Conservation (phyloP, 2,113 vertebrate genomes). For the Leiothrix lutea region DNA sequence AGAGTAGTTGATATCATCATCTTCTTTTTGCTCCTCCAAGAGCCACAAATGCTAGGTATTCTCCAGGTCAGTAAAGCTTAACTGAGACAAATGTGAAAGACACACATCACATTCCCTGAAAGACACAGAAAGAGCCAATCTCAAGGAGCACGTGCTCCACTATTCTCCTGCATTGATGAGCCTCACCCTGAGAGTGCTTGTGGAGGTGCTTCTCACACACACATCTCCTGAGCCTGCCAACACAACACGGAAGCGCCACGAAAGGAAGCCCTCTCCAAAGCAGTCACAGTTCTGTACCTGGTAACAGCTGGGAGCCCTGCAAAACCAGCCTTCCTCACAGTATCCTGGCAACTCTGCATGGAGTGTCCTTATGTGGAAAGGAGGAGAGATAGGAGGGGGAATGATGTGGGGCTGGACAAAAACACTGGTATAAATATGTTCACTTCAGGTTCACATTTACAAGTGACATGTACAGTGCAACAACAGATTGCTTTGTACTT, state of each 20-base stretch:
- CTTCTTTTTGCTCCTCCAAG: neutral
- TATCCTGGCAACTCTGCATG: neutral
- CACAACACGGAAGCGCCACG: accelerated
- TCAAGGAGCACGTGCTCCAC: neutral
- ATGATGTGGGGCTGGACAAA: neutral
- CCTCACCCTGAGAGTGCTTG: neutral
- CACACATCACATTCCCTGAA: neutral
- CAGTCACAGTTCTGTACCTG: neutral
- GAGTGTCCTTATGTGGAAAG: neutral
- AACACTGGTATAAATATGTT: neutral
- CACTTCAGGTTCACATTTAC: neutral
- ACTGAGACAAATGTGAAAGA: neutral
- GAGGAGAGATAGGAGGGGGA: neutral
- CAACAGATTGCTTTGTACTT: neutral
- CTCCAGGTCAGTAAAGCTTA: neutral
- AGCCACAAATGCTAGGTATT: neutral
- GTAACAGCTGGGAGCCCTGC: neutral
- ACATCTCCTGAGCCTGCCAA: neutral
- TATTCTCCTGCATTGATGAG: neutral
- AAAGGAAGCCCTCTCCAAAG: neutral
- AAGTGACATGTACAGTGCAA: neutral
- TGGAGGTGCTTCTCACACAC: neutral
- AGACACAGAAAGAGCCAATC: neutral
- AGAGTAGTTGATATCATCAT: neutral
- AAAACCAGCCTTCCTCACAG: neutral